Evolutionary conservation across 1,140 invertebrate genomes (phyloP), one percentile per base, ranked within the genome.

Genomic region (Zaprionus gabonicus): DNA sequence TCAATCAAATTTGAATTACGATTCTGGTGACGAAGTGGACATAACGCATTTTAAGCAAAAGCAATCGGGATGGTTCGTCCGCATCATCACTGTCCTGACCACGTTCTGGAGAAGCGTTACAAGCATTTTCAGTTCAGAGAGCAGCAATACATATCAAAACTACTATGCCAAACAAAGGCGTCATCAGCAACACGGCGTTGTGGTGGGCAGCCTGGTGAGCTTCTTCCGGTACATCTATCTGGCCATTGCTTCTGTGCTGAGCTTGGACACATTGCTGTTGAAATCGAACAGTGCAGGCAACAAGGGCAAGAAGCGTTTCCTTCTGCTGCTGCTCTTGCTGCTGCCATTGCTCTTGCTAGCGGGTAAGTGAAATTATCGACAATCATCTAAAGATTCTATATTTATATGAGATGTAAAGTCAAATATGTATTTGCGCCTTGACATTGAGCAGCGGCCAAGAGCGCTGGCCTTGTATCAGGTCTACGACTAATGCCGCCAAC

Each of bases 211-310:
- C 2, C 36, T 93, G 49, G 60, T 76, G n/a, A 71, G 75, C 15
- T 15, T 90, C 10, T 76, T 82, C 56, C 82, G 80, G 2, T 81
- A 84, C 46, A 28, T 92, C 12, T 93, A 93, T 49, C 10, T 92
- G 6, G 81, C 81, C 23, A 92, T 93, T 56, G 91, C 91, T 56
- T 86, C 85, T 20, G 75, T 94, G 9, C 92, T 94, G 72, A 90
- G 92, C 63, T 70, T 93, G 79, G 94, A 94, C 74, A 94, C 93
- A 5, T 94, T 93, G 93, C 55, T 94, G 59, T 65, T 94, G 55
- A 83, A 80, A 57, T 93, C 91, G 17, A 78, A 72, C 7, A 81
- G 78, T 57, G 68, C 81, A 20, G 82, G 91, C 15, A 86, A 84
- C 65, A 83, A 85, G 38, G 76, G 81, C 3, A 91, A 90, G 58